Evolutionary conservation across 2,888 invertebrate genomes (phyloP), one percentile per base, ranked within the genome.

Genomic region (Lithosia quadra): DNA sequence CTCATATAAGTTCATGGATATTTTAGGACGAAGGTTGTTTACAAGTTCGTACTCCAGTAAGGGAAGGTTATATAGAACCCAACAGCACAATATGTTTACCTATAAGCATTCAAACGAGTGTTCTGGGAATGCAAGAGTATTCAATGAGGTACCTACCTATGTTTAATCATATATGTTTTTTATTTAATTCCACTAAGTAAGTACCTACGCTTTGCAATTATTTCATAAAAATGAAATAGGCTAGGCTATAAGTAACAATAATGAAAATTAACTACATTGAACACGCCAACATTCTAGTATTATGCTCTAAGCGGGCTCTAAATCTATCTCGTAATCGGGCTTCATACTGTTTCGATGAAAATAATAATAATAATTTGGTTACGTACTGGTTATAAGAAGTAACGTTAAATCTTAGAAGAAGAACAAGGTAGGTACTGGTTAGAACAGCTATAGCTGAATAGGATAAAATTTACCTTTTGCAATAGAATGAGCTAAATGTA

Each of bases 11-110:
- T 15, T 28, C 39, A 28, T 36, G 36, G 5, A 34, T 63, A 28
- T 80, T 75, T 57, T 67, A 90, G 86, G 85, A 88, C 69, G 81
- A 85, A 66, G 79, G 85, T 4, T 83, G 86, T 21, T 83, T 93
- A 53, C 77, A 91, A 77, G 89, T 93, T 9, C 78, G 86, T 36
- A 85, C 91, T 43, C 81, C 69, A 11, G 39, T 90, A 65, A 92
- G 89, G 75, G 92, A 94, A 86, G 93, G 93, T 28, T 82, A 89
- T 49, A 91, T 95, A 24, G 86, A 93, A 78, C 94, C 96, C 13
- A 91, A 92, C 66, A 91, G 91, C 73, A 90, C 90, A 49, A 86
- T 92, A 72, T 85, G 83, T 55, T 82, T 96, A 59, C 90, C 93
- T 15, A 77, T 95, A 0, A 90, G 90, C 4, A 90, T 96, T 66